Evolutionary conservation across 2,888 invertebrate genomes (phyloP), one percentile per base, ranked within the genome.

Genomic region (Oasisia sp.): DNA sequence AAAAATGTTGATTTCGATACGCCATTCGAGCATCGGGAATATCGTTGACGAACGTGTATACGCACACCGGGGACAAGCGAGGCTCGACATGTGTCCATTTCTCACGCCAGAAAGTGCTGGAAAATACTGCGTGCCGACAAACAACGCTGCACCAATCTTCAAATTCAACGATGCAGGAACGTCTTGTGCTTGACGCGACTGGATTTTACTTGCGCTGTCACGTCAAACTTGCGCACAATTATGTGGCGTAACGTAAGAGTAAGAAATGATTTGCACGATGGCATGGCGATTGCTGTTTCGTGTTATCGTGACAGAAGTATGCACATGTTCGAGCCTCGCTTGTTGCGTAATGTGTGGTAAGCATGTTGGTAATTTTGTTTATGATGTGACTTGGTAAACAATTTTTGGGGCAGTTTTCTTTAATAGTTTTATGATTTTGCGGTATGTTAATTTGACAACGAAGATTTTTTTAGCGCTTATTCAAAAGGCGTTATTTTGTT

Each of bases 311-410:
- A n/a, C 74, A 74, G 74, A 74, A 74, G 19, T 74, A 27, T 19
- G 74, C 74, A 74, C 74, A 74, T 74, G 74, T 74, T 74, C 74
- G 74, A 74, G 74, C 74, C 74, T 27, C 74, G 74, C 74, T 74
- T 74, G 74, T 74, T 74, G 74, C 74, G 74, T 74, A 74, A 74
- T 74, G 74, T 74, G 74, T 74, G 74, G 74, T 74, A 74, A 74
- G 74, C 74, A 74, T 74, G 74, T 74, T 74, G 74, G 74, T 74
- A 0, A n/a, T 74, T 74, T 74, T 74, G 74, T 19, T 27, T 74
- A 74, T n/a, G n/a, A 19, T 74, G 74, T 27, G 50, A 50, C 50
- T 50, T 50, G 50, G 50, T 50, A 50, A 50, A 50, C 38, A 1
- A 38, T 38, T 38, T 38, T 38, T 38, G 38, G 38, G 38, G 38